A percentile compares a stretch with the other conserved stretches of the same genome.
Conservation (phyloP, 2,888 invertebrate genomes). For the Nysson spinosus region DNA sequence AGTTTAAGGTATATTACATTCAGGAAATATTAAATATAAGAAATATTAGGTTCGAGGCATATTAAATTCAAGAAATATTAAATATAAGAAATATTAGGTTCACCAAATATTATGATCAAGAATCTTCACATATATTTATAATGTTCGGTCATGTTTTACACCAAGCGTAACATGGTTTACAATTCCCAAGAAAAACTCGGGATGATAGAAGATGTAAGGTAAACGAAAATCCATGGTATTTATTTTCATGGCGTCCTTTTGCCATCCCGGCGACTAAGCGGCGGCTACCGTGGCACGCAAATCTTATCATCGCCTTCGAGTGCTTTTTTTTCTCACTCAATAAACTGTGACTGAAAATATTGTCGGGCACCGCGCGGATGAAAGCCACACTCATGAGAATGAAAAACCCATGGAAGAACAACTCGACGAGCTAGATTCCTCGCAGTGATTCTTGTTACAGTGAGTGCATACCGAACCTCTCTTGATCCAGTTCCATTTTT, state of each 20-base stretch:
- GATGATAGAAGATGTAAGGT: too few species aligned
- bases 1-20: too few species aligned
- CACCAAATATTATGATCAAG: too few species aligned
- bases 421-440: conserved; percentile 41
- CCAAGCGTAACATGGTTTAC: too few species aligned
- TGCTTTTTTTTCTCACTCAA: conserved; percentile 21
- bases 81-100: too few species aligned
- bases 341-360: conserved; percentile 22
- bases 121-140: too few species aligned
- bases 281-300: not conserved
- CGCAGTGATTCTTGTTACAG: conserved; percentile 49
- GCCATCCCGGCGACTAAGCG: not conserved
- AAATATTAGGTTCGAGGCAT: too few species aligned
- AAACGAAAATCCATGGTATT: too few species aligned
- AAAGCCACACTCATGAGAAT: conserved; percentile 52
- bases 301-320: conserved; percentile 2
- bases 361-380: conserved; percentile 22
- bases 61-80: too few species aligned
- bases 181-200: too few species aligned
- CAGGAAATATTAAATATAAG: too few species aligned
- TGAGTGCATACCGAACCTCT: conserved; percentile 25
- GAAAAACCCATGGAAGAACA: conserved; percentile 47
- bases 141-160: too few species aligned
- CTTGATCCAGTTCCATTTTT: conserved; percentile 44
- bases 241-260: conserved; percentile 22